phyloP scores from a whole-genome alignment of 2,113 vertebrate genomes.

The Struthidea cinerea region DNA sequence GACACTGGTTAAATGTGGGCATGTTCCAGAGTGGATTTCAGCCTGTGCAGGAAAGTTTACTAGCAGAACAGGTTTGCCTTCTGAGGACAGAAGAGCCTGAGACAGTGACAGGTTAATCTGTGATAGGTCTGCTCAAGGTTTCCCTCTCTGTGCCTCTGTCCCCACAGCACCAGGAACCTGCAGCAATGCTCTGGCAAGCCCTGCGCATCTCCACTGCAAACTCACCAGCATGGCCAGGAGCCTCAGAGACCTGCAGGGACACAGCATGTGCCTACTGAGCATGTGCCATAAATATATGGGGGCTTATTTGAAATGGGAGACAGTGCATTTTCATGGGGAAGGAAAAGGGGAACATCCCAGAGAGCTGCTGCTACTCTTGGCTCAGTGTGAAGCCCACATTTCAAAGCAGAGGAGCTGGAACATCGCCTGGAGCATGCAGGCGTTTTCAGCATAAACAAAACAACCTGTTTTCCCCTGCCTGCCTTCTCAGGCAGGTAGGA shows the following conservation, averaged over 20 bases:
- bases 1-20: neutral
- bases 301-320: neutral
- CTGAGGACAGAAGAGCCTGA: neutral
- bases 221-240: fast-evolving
- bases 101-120: neutral
- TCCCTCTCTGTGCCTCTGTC: neutral
- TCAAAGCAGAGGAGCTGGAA: neutral
- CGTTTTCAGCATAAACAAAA: neutral
- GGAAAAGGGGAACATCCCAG: neutral
- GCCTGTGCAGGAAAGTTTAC: neutral
- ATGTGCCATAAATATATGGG: fast-evolving
- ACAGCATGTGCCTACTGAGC: fast-evolving
- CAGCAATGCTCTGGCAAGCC: neutral
- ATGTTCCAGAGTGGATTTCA: neutral
- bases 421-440: neutral
- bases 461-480: neutral
- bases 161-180: neutral
- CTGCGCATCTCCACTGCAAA: neutral
- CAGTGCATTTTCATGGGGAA: neutral
- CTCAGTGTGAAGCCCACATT: neutral
- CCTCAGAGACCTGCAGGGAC: neutral
- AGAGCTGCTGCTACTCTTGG: neutral
- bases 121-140: neutral
- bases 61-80: neutral
- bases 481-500: neutral